Evolutionary conservation across 2,797 vertebrate species (phyloP), one percentile per base, ranked within the genome.

Genomic region (Alosa sapidissima): DNA sequence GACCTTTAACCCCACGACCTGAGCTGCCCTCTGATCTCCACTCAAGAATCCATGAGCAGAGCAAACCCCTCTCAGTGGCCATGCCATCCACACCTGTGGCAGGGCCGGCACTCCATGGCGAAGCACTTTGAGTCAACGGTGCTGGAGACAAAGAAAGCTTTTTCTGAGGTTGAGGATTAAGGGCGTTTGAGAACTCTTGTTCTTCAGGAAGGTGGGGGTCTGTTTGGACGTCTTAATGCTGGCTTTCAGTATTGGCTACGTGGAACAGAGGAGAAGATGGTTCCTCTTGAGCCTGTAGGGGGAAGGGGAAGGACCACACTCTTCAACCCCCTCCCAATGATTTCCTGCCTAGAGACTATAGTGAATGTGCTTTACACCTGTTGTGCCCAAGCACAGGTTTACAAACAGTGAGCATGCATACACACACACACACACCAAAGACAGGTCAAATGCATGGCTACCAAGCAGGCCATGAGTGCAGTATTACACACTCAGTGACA

Each of bases 1-100:
- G 94, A 97, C 87, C 7, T n/a, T 6, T n/a, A 41, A 65, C 72
- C 45, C 68, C 60, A 41, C 33, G 0, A 19, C 36, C 84, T 86
- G 36, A 55, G 83, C 81, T 8, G 1, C 54, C 65, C 36, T 68
- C 65, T 62, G 81, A 58, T 65, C 81, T 54, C 48, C 49, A 55
- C 45, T 60, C 51, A 21, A 16, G 28, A 78, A 10, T 65, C 55
- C 68, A 16, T 24, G 14, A 33, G 33, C 33, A 75, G 68, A 75
- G 14, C 14, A 14, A 75, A 33, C 14, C 36, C 68, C 10, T 68
- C 55, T 86, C 52, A 41, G 7, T 33, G 68, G 36, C 16, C 68
- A 41, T 41, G 68, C 7, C 68, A 19, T 41, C 36, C 68, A 16
- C 55, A 19, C 68, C 68, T 41, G 11, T 13, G 10, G 6, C 62